A percentile compares a stretch with the other conserved stretches of the same genome.
phyloP scores from a whole-genome alignment of 2,113 vertebrate species.

The Baryphthengus martii region DNA sequence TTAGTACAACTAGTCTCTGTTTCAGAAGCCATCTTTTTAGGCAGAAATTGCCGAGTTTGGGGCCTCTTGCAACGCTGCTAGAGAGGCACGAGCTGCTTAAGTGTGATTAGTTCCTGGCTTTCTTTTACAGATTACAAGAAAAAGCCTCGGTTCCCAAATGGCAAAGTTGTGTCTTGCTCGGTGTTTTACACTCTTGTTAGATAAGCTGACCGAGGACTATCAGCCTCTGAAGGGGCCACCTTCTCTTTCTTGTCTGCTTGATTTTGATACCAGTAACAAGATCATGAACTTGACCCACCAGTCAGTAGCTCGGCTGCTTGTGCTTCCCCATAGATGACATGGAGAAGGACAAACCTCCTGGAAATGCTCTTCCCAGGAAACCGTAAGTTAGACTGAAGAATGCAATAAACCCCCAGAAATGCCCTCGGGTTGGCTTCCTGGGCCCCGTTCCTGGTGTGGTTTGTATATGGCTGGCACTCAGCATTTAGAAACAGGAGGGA shows the following conservation, averaged over 20 bases:
- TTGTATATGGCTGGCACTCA: neutral
- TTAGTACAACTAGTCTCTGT: neutral
- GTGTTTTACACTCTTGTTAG: neutral
- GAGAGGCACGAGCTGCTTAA: neutral
- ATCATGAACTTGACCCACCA: neutral
- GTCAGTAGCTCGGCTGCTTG: neutral
- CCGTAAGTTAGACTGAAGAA: neutral
- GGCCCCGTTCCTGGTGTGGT: fast-evolving
- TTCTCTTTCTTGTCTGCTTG: neutral
- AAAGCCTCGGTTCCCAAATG: neutral
- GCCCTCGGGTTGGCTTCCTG: neutral
- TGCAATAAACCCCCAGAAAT: neutral
- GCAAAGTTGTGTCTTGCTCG: neutral
- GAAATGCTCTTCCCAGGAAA: neutral
- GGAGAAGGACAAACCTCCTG: neutral
- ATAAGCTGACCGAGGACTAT: neutral
- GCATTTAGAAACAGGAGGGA: neutral
- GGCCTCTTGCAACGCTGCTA: fast-evolving
- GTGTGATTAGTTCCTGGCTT: neutral
- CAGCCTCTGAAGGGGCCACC: neutral
- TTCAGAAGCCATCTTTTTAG: neutral
- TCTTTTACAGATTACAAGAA: neutral
- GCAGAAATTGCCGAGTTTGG: neutral
- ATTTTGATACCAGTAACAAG: neutral
- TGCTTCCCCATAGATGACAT: neutral